Percentiles rank a stretch among this genome's conserved stretches.
Conservation (phyloP, 1,140 invertebrate species). For the Aradophagus sp. region DNA sequence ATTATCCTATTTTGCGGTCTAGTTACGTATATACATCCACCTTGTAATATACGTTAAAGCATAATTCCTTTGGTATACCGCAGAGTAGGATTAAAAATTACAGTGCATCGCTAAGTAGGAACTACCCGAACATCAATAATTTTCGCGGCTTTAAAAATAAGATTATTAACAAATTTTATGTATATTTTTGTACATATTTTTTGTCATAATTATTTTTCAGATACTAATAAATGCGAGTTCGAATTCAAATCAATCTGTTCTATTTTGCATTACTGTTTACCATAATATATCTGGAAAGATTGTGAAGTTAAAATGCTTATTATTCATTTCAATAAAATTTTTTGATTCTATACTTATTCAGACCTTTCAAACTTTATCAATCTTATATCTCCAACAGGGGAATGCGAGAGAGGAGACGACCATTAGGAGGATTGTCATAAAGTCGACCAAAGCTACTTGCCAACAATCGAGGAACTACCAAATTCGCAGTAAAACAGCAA, state of each 20-base stretch:
- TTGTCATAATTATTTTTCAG: too few species aligned
- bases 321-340: background rate
- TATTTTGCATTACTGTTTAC: too few species aligned
- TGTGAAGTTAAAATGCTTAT: too few species aligned
- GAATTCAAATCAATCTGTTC: too few species aligned
- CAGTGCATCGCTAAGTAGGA: slow-evolving; percentile 26
- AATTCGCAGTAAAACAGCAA: slow-evolving; percentile 23
- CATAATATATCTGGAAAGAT: too few species aligned
- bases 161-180: too few species aligned
- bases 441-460: slow-evolving; percentile 21
- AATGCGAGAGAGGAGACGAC: slow-evolving; percentile 6
- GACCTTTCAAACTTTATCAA: slow-evolving; percentile 14
- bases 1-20: slow-evolving; percentile 52
- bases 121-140: slow-evolving; percentile 12
- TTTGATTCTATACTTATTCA: background rate
- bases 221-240: too few species aligned
- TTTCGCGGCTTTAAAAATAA: slow-evolving; percentile 3
- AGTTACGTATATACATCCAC: slow-evolving; percentile 44
- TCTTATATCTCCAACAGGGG: slow-evolving; percentile 8
- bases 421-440: slow-evolving; percentile 21
- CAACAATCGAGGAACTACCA: slow-evolving; percentile 18
- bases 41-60: slow-evolving; percentile 53
- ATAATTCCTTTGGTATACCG: slow-evolving; percentile 46
- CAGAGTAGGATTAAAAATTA: slow-evolving; percentile 42
- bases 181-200: too few species aligned